A percentile compares a stretch with the other conserved stretches of the same genome.
Conservation (phyloP, 2,888 invertebrate species). For the Dolichopus griseipennis region DNA sequence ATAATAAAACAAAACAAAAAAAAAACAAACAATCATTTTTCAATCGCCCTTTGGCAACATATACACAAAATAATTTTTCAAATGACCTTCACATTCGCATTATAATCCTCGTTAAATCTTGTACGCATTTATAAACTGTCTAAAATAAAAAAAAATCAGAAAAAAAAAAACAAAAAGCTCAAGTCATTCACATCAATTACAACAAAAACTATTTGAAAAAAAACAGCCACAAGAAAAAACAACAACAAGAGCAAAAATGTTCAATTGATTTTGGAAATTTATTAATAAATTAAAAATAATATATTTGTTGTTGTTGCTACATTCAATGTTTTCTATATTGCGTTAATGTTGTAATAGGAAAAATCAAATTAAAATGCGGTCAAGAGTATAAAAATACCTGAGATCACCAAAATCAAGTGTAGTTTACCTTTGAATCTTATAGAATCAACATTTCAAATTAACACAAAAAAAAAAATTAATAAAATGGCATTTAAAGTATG, state of each 20-base stretch:
- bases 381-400: constrained; percentile 6
- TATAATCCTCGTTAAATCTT: constrained; percentile 2
- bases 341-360: neutral
- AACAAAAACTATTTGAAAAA: neutral
- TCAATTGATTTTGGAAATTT: no score
- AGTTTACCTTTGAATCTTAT: neutral
- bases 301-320: no score
- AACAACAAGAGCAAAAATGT: neutral
- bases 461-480: neutral
- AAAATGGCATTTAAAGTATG: constrained; percentile 1
- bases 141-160: no score
- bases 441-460: neutral
- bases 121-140: neutral
- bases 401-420: neutral
- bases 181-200: neutral
- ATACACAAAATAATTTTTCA: neutral
- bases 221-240: neutral
- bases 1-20: neutral
- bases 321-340: no score
- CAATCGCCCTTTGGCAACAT: neutral
- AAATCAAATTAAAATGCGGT: neutral
- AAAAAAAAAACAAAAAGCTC: neutral
- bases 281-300: no score
- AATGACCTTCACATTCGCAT: constrained; percentile 2
- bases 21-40: neutral